These are phyloP conservation scores for Tenthredo notha DNA, from an alignment of 2,888 invertebrate genomes.

Conservation along the genomic window DNA sequence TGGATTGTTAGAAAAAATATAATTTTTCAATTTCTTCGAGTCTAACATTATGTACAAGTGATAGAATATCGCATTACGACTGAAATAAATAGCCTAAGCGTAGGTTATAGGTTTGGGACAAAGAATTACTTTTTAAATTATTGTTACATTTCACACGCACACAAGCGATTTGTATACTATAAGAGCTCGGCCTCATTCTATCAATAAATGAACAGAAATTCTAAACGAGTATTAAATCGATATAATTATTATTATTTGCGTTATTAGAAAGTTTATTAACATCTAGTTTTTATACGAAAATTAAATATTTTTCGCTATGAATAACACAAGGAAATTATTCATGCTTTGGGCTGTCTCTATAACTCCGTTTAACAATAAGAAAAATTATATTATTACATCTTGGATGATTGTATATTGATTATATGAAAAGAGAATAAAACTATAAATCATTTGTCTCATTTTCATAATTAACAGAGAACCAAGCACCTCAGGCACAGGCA, in stretches of 20 bases:
- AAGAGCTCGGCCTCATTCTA: constrained; percentile 68
- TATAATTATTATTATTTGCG: background rate
- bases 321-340: background rate
- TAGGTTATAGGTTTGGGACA: constrained; percentile 52
- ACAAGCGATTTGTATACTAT: constrained; percentile 67
- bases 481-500: constrained; percentile 17
- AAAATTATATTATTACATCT: background rate
- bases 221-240: background rate
- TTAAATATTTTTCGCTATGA: background rate
- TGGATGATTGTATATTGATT: constrained; percentile 3
- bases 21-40: constrained; percentile 74
- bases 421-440: background rate
- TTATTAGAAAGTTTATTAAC: background rate
- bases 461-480: constrained; percentile 7
- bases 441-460: constrained; percentile 8
- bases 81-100: constrained; percentile 72
- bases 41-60: constrained; percentile 76
- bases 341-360: background rate
- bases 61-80: constrained; percentile 74
- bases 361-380: background rate
- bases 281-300: background rate
- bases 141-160: constrained; percentile 65
- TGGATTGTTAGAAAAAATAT: constrained; percentile 78
- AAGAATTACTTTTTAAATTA: constrained; percentile 37
- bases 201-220: background rate